phyloP scores from a whole-genome alignment of 2,113 vertebrate genomes.

The Chionis minor region DNA sequence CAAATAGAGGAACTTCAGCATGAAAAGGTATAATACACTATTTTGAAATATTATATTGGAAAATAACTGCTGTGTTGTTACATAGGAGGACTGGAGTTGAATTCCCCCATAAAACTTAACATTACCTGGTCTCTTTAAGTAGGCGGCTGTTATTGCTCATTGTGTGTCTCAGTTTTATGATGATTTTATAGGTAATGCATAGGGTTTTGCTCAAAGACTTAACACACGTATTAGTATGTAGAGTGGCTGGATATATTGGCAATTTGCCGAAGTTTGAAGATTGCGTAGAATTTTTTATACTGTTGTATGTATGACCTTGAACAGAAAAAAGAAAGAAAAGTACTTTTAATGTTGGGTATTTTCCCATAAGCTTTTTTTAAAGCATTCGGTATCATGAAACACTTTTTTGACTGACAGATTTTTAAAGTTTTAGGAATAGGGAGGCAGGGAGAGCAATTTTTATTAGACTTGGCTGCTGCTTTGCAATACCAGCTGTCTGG shows the following conservation, averaged over 20 bases:
- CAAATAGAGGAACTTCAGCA: conserved; percentile 93
- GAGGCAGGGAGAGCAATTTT: neutral
- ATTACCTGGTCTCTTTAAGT: neutral
- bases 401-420: neutral
- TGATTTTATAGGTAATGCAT: neutral
- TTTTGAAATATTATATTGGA: neutral
- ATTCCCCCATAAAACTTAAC: neutral
- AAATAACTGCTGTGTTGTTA: neutral
- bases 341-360: neutral
- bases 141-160: neutral
- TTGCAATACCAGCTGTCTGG: neutral
- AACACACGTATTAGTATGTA: neutral
- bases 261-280: neutral
- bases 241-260: neutral
- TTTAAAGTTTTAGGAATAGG: neutral
- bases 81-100: neutral
- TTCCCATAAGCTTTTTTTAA: neutral
- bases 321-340: neutral
- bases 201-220: neutral
- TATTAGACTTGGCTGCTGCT: neutral
- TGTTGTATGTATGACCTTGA: neutral
- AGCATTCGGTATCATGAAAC: neutral
- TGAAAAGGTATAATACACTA: conserved; percentile 83
- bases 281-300: neutral
- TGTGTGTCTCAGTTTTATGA: neutral